Percentiles rank a stretch among this genome's conserved stretches.
phyloP scores from a whole-genome alignment of 30 jellyfish, hydroid and myxozoan genomes.

The Aurelia aurita region DNA sequence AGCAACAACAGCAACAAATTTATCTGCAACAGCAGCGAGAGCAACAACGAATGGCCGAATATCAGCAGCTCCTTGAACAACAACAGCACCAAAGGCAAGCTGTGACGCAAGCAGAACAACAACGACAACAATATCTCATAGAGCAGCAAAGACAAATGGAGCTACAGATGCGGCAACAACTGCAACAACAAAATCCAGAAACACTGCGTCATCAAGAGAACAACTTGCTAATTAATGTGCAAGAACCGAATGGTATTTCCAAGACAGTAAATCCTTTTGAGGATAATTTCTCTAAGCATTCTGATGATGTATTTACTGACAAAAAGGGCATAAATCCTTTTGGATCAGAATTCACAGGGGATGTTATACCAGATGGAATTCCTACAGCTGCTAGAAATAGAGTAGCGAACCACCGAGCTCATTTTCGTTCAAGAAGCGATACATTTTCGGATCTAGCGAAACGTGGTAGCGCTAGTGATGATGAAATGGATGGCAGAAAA shows the following conservation, averaged over 20 bases:
- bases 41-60: conserved; percentile 56
- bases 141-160: conserved; percentile 22
- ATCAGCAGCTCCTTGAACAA: conserved; percentile 50
- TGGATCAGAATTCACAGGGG: conserved; percentile 42
- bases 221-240: not conserved
- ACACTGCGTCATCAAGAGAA: conserved; percentile 17
- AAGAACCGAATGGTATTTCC: not conserved
- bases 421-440: conserved; percentile 91
- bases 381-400: conserved; percentile 27
- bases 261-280: conserved; percentile 65
- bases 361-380: conserved; percentile 3
- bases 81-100: conserved; percentile 51
- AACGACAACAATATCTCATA: conserved; percentile 29
- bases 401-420: conserved; percentile 57
- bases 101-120: conserved; percentile 40
- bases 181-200: conserved; percentile 3
- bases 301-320: not conserved
- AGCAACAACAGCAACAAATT: not conserved
- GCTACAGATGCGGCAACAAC: conserved; percentile 30
- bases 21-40: conserved; percentile 73
- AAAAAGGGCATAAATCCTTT: conserved; percentile 36
- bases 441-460: conserved; percentile 77
- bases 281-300: conserved; percentile 44
- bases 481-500: conserved; percentile 17
- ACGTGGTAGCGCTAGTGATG: conserved; percentile 40